Evolutionary conservation across 1,140 invertebrate species (phyloP).

Genomic region (Araneus ventricosus): DNA sequence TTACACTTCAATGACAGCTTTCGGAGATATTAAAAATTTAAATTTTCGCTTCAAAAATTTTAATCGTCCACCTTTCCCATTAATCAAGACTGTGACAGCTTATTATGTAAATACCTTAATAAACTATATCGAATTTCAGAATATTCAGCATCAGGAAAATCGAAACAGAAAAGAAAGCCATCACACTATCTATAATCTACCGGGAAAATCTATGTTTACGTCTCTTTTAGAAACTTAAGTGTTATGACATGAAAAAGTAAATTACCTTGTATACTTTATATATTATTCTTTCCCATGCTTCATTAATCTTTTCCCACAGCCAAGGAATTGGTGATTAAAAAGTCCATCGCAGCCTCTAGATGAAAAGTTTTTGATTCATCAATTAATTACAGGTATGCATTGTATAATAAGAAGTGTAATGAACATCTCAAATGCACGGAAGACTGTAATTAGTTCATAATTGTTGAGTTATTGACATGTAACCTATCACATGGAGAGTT

Average conservation of each 20-base stretch:
- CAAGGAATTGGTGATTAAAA: background rate
- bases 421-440: background rate
- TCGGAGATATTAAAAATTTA: no score
- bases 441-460: conserved; percentile 28
- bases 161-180: background rate
- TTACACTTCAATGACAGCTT: no score
- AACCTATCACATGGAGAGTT: conserved; percentile 3
- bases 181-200: background rate
- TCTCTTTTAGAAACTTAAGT: background rate
- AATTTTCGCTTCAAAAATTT: no score
- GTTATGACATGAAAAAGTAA: background rate
- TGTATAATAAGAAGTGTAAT: conserved; percentile 12
- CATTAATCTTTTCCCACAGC: background rate
- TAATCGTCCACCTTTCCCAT: no score
- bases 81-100: no score
- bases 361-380: conserved; percentile 16
- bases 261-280: background rate
- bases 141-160: no score
- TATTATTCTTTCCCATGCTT: background rate
- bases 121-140: no score
- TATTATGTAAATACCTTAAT: no score
- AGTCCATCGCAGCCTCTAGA: background rate
- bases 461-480: conserved; percentile 42
- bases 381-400: conserved; percentile 23
- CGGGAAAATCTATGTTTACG: background rate